These are phyloP conservation scores for Heliangelus exortis DNA, from an alignment of 2,797 vertebrate genomes.

Conservation along the genomic window DNA sequence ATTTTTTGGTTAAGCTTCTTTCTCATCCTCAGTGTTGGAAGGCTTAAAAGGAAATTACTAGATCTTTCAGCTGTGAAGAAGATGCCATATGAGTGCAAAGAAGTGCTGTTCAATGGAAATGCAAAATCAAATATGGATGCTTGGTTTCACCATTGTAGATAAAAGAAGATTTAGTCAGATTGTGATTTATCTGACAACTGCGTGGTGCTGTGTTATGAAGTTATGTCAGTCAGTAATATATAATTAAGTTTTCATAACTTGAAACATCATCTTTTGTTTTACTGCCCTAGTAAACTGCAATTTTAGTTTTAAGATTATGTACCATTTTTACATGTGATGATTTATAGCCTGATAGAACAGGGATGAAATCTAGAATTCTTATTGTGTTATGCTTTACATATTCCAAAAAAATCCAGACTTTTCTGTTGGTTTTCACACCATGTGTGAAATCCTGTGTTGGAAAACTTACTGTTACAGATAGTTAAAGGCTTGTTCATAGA, in stretches of 20 bases:
- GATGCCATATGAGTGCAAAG: not conserved
- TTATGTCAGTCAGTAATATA: not conserved
- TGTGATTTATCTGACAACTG: not conserved
- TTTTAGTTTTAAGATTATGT: slow-evolving; percentile 55
- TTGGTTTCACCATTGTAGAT: not conserved
- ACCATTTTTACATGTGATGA: slow-evolving; percentile 28
- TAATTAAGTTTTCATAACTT: slow-evolving; percentile 30
- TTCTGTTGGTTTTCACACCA: not conserved
- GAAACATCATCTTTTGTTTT: slow-evolving; percentile 53
- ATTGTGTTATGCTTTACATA: not conserved
- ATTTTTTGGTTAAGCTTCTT: not conserved
- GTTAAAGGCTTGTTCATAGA: not conserved
- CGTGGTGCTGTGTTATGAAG: not conserved
- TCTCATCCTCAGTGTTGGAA: not conserved
- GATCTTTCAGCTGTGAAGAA: not conserved
- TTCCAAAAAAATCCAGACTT: not conserved
- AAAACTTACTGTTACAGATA: not conserved
- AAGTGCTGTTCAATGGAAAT: not conserved
- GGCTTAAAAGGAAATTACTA: not conserved
- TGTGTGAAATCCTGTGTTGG: not conserved
- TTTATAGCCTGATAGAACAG: slow-evolving; percentile 43
- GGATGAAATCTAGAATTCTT: slow-evolving; percentile 22
- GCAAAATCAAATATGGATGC: not conserved
- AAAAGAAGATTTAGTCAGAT: not conserved
- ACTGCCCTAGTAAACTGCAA: slow-evolving; percentile 15